Conservation (phyloP, 2,797 vertebrate genomes). For the Erethizon dorsatum region DNA sequence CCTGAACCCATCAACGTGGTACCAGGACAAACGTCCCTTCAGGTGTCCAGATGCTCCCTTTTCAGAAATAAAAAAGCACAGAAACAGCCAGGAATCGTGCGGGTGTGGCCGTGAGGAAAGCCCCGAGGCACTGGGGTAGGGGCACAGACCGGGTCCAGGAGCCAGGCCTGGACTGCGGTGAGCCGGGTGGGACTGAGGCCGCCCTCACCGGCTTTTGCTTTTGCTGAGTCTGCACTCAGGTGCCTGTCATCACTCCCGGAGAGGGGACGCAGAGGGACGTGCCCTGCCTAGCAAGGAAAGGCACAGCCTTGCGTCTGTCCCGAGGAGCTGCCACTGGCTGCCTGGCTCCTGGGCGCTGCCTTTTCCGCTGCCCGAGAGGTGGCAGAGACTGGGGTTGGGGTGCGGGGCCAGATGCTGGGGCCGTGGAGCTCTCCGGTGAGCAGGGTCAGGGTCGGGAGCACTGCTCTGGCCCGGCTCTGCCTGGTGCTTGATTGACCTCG, state of each 20-base stretch:
- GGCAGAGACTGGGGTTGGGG: not conserved
- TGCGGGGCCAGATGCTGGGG: rapidly evolving
- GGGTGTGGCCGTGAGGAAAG: not conserved
- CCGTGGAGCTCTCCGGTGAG: not conserved
- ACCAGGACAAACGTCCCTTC: not conserved
- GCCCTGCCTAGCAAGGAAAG: slow-evolving; percentile 80
- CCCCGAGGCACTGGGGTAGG: not conserved
- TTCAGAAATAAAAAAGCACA: slow-evolving; percentile 4
- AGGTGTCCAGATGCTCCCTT: not conserved
- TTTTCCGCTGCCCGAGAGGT: not conserved
- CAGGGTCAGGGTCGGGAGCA: not conserved
- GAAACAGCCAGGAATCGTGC: not conserved
- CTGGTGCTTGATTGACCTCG: not conserved
- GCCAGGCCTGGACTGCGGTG: not conserved
- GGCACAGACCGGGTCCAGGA: not conserved
- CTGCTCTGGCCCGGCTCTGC: not conserved
- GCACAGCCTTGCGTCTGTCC: not conserved
- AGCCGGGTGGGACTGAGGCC: not conserved
- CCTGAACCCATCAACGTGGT: not conserved
- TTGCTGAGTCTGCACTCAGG: slow-evolving; percentile 78
- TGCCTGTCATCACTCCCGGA: slow-evolving; percentile 57
- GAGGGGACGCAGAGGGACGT: slow-evolving; percentile 79
- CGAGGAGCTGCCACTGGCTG: too few relatives aligned
- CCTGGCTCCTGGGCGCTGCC: not conserved
- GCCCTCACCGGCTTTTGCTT: slow-evolving; percentile 50